Evolutionary conservation across 1,140 invertebrate genomes (phyloP), one percentile per base, ranked within the genome.

Genomic region (Musca vetustissima): DNA sequence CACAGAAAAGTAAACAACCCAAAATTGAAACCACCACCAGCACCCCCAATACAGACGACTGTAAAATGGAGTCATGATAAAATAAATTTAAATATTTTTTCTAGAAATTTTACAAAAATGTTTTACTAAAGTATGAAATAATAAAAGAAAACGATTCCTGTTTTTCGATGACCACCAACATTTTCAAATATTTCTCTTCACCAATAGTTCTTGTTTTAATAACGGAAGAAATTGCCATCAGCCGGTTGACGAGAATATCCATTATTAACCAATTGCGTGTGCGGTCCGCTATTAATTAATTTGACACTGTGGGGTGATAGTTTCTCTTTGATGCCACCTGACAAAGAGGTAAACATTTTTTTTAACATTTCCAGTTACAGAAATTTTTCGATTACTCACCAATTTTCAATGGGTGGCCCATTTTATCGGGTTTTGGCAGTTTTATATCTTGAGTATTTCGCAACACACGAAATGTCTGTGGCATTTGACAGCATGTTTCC

Each of bases 221-320:
- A 85, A 69, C 87, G 87, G 81, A 87, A 89, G 32, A 87, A 85
- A 43, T 86, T 87, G 71, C 88, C 88, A 72, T 88, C 88, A 11
- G 85, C 85, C 8, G 87, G 84, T 75, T 90, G 87, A 72, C 89
- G 84, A 36, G 87, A 88, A 77, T 87, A 90, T 14, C 89, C 89
- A 67, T 88, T 88, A 74, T 89, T 89, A 1, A 88, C 88, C 76
- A 89, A 84, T 36, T 88, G 87, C 2, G 86, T 87, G 76, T 89
- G 89, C 25, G 88, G 87, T 4, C 87, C 87, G 2, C 88, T 89
- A 72, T 88, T 89, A 83, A 89, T 89, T 2, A 90, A 77, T 74
- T 89, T 89, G 13, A 89, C 85, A 69, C 85, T 87, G 74, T 86
- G 85, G 1, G 86, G 88, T 68, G 88, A 87, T 2, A 81, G 81